Evolutionary conservation across 2,797 vertebrate genomes (phyloP).

Genomic region (Alauda arvensis): DNA sequence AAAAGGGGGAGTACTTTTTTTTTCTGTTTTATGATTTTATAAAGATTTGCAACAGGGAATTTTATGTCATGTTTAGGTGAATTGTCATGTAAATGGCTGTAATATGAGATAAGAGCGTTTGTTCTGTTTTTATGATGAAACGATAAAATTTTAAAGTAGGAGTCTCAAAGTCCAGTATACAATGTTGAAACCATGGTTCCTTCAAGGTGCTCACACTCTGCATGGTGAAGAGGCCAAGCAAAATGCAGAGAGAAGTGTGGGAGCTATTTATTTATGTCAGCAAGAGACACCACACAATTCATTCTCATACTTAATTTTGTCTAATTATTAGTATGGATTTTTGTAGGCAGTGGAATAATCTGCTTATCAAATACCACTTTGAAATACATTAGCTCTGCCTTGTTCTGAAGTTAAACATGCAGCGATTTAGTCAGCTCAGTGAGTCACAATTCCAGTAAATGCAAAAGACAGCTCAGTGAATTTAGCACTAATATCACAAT

Average conservation of each 20-base stretch:
- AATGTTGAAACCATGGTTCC: fast-evolving
- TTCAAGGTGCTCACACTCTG: neutral
- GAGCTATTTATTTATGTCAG: neutral
- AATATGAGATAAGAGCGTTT: neutral
- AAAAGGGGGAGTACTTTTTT: neutral
- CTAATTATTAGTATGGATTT: neutral
- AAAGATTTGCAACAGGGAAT: neutral
- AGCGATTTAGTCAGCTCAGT: neutral
- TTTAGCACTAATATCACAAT: neutral
- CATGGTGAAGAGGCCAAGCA: neutral
- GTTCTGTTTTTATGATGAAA: neutral
- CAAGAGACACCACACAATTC: neutral
- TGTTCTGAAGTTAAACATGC: neutral
- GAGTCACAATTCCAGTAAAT: neutral
- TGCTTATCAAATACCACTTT: neutral
- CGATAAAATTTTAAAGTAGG: neutral
- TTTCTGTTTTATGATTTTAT: neutral
- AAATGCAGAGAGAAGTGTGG: neutral
- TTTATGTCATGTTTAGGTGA: neutral
- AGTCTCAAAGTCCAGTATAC: neutral
- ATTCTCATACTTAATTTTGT: neutral
- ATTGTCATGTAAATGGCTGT: neutral
- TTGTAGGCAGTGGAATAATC: neutral
- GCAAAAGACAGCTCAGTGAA: neutral
- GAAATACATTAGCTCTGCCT: neutral